phyloP scores from a whole-genome alignment of 2,888 invertebrate genomes.

The Sturmia bella region DNA sequence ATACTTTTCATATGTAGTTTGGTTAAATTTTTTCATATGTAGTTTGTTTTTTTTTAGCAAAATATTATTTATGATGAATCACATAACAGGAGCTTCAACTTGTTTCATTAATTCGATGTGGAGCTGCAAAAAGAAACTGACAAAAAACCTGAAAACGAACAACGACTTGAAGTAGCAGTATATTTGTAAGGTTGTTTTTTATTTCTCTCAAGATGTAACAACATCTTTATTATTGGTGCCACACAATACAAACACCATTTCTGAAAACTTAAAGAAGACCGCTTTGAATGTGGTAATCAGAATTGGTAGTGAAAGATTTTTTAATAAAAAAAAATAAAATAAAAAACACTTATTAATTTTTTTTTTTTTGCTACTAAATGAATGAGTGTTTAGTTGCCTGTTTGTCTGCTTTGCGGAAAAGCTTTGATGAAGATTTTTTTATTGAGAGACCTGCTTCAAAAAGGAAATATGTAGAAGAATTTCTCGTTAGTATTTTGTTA shows the following conservation, averaged over 20 bases:
- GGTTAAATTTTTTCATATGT: no score
- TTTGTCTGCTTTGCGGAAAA: neutral
- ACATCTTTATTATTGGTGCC: slow-evolving; percentile 33
- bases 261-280: slow-evolving; percentile 27
- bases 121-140: neutral
- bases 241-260: slow-evolving; percentile 20
- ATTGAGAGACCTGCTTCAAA: neutral
- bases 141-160: neutral
- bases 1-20: neutral
- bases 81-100: slow-evolving; percentile 49
- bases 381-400: neutral
- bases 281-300: slow-evolving; percentile 27
- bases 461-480: neutral
- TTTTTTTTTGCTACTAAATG: slow-evolving; percentile 11
- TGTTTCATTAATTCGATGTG: slow-evolving; percentile 27
- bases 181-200: neutral
- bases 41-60: neutral
- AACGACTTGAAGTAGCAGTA: slow-evolving; percentile 5
- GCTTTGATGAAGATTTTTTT: slow-evolving; percentile 25
- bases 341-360: slow-evolving; percentile 35
- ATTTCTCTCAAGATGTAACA: neutral
- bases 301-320: slow-evolving; percentile 15
- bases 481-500: neutral
- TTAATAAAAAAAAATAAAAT: neutral
- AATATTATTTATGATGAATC: slow-evolving; percentile 54